phyloP scores from a whole-genome alignment of 2,888 invertebrate genomes.

The Drosophila pegasa region DNA sequence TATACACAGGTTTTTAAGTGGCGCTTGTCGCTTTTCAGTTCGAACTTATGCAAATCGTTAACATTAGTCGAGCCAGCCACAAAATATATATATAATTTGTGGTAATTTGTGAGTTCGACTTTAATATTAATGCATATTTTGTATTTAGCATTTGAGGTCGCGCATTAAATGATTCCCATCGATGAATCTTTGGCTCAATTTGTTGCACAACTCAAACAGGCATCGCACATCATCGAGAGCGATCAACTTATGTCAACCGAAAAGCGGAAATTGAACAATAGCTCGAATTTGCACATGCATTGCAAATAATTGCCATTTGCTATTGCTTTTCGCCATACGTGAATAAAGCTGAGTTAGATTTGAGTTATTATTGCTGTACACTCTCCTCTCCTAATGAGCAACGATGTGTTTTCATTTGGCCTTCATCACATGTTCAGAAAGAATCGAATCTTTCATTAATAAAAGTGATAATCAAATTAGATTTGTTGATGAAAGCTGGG shows the following conservation, averaged over 20 bases:
- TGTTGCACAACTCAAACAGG: conserved; percentile 20
- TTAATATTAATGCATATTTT: conserved; percentile 27
- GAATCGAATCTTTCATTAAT: neutral
- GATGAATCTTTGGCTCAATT: conserved; percentile 6
- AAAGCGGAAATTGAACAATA: conserved; percentile 43
- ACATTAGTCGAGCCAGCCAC: conserved; percentile 32
- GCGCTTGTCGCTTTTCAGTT: conserved; percentile 27
- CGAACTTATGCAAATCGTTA: conserved; percentile 57
- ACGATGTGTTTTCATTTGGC: conserved; percentile 1
- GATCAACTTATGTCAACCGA: conserved; percentile 26
- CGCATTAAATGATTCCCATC: conserved; percentile 24
- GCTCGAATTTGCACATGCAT: conserved; percentile 37
- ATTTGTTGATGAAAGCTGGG: neutral
- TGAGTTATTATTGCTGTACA: neutral
- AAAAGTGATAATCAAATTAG: conserved; percentile 6
- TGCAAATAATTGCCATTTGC: conserved; percentile 29
- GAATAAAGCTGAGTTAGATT: conserved; percentile 4
- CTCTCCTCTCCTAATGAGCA: neutral
- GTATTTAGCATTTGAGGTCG: conserved; percentile 42
- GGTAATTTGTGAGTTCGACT: conserved; percentile 31
- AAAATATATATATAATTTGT: conserved; percentile 16
- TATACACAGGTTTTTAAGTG: conserved; percentile 38
- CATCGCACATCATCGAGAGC: conserved; percentile 10
- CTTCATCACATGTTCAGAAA: neutral
- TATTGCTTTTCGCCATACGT: conserved; percentile 10